Base-by-base conservation (phyloP, 1,140 invertebrate species). In the Brachionus paranguensis region DNA sequence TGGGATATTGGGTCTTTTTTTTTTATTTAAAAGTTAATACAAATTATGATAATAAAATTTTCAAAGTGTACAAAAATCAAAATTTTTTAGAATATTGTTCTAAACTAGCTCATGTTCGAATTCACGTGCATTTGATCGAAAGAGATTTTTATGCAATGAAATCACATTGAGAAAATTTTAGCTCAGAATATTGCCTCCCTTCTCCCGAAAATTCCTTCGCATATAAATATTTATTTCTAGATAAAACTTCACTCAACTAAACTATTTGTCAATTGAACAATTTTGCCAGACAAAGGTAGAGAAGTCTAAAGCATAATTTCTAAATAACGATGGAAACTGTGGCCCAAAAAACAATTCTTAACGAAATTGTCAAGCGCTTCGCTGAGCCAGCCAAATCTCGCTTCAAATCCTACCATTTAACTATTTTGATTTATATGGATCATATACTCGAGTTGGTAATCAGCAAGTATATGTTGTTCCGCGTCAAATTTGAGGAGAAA, bases 301-400 rank as follows among this genome's bases (percentile, higher is more conserved):
- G 33, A n/a, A 7, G n/a, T 68, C 12, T 33, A 1, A 33, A 33
- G 17, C 33, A 33, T 68, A 68, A 43, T 41, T 72, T 72, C 43
- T 1, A 17, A 41, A 72, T 72, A 72, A 72, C 68, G 68, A 72
- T 72, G 68, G 68, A 72, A 72, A 72, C 68, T 41, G 68, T 72
- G 17, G 68, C 17, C 68, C 68, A 72, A 41, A 72, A 72, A 72
- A 43, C 68, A 43, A 41, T 76, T 20, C 24, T 76, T 27, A 50
- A 76, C 27, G 72, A 76, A 50, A 29, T 76, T 4, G 20, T 47
- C 8, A 24, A 47, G 24, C 41, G 45, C 5, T 50, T 76, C 20
- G 47, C 72, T 27, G 45, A 50, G 47, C 72, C 72, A 29, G 72
- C 72, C 24, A 76, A 50, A 29, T 50, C 17, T 47, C 41, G 45